Base-by-base conservation (phyloP, 1,140 invertebrate genomes). In the Lethocerus indicus region DNA sequence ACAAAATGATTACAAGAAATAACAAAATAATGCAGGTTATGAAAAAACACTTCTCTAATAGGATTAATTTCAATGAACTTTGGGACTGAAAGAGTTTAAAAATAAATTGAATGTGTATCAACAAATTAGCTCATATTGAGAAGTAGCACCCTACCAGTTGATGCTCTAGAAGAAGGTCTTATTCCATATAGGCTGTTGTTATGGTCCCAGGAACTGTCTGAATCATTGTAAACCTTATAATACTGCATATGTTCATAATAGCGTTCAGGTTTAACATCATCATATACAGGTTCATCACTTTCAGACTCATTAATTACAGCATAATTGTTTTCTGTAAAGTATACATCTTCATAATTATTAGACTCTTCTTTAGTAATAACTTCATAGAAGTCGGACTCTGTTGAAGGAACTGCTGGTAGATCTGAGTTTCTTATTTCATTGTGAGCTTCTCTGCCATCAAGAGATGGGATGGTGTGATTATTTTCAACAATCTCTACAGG, bases 171-270 rank as follows among this genome's bases (percentile, higher is more conserved):
- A 16, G 52, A 45, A 6, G 50, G 41, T 25, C 41, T 53, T 1
- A 54, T 23, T 3, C 55, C 58, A 46, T 60, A 60, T 16, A 60
- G 46, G 35, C 59, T 60, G 51, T 60, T 60, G 21, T 47, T 57
- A 35, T 59, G 54, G 18, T 60, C 59, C 24, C 49, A 48, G 35
- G 49, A 59, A 32, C 55, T 53, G 28, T 59, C 57, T 0, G 49
- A 54, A 16, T 54, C 46, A 2, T 27, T 29, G 13, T 39, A 36
- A 5, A 26, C 2, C 29, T 23, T 27, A 6, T 20, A 25, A 13
- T n/a, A 40, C 28, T 50, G 46, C 21, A 53, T 50, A 12, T 21
- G 45, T 24, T 53, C 52, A 28, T 53, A 53, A 13, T 50, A 37
- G 3, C 43, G 32, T 40, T 45, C 47, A 3, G 29, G 14, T 3